phyloP scores from a whole-genome alignment of 2,888 invertebrate species.

The Agrochola lota region DNA sequence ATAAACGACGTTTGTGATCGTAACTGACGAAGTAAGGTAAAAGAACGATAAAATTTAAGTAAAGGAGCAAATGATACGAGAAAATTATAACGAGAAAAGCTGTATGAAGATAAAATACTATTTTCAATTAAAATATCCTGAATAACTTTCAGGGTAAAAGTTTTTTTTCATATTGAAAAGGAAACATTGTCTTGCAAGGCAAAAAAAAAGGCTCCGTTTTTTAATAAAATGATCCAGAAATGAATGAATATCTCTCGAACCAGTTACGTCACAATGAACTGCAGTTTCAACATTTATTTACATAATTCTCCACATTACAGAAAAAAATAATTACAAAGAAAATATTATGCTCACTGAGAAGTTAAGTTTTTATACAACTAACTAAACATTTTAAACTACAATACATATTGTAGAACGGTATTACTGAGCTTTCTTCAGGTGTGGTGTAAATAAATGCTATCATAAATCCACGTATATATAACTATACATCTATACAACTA shows the following conservation, averaged over 20 bases:
- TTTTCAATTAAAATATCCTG: not conserved
- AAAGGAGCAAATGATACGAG: no score
- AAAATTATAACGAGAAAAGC: not conserved
- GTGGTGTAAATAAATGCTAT: slow-evolving; percentile 87
- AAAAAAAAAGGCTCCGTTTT: not conserved
- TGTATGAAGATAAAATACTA: not conserved
- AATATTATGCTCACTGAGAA: slow-evolving; percentile 74
- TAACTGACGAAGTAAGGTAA: slow-evolving; percentile 37
- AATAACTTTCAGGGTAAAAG: not conserved
- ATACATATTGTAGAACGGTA: slow-evolving; percentile 71
- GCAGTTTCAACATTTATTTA: slow-evolving; percentile 57
- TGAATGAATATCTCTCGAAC: not conserved
- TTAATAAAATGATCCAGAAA: not conserved
- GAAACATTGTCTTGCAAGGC: not conserved
- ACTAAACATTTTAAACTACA: slow-evolving; percentile 64
- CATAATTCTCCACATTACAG: slow-evolving; percentile 50
- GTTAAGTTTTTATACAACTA: slow-evolving; percentile 58
- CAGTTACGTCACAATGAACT: slow-evolving; percentile 47
- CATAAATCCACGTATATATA: slow-evolving; percentile 68
- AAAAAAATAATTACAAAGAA: slow-evolving; percentile 62
- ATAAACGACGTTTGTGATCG: slow-evolving; percentile 38
- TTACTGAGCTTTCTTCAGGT: slow-evolving; percentile 90
- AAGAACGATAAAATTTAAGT: not conserved
- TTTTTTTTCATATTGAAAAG: not conserved
- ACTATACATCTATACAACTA: slow-evolving; percentile 78